Conservation (phyloP, 2,888 invertebrate species). For the Brenthis daphne region DNA sequence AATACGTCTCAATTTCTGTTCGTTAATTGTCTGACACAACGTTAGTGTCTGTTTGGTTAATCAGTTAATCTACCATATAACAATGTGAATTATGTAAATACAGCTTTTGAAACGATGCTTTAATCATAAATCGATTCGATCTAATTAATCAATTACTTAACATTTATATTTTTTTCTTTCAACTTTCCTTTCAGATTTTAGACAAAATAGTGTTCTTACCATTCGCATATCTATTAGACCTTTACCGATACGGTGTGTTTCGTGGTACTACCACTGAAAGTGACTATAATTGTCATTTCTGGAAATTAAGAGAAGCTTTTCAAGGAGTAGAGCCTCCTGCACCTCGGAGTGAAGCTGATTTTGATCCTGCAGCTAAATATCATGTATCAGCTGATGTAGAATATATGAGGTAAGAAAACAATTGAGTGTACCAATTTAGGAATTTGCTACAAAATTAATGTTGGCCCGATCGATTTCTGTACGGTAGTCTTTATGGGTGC, state of each 20-base stretch:
- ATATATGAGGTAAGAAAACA: slow-evolving; percentile 81
- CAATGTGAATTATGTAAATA: too few species aligned
- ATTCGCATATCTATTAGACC: slow-evolving; percentile 85
- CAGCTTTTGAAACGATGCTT: too few species aligned
- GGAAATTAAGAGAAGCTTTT: slow-evolving; percentile 81
- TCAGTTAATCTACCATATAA: too few species aligned
- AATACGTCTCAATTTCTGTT: too few species aligned
- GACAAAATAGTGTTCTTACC: slow-evolving; percentile 88
- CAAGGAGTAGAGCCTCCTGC: slow-evolving; percentile 85
- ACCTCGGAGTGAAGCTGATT: slow-evolving; percentile 83
- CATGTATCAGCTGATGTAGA: slow-evolving; percentile 85
- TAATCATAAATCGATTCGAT: too few species aligned
- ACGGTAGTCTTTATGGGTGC: too few species aligned
- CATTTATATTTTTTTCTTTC: too few species aligned
- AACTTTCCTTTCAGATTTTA: slow-evolving; percentile 76
- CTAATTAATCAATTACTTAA: too few species aligned
- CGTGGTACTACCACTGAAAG: slow-evolving; percentile 81
- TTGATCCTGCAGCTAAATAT: slow-evolving; percentile 86
- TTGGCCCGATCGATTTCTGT: too few species aligned
- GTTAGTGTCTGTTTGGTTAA: too few species aligned
- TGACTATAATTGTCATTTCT: slow-evolving; percentile 86
- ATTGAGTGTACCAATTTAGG: too few species aligned
- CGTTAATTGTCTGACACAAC: background rate
- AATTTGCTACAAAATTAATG: too few species aligned
- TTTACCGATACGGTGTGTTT: slow-evolving; percentile 87